phyloP scores from a whole-genome alignment of 2,888 invertebrate species.

The Diarsia rubi region DNA sequence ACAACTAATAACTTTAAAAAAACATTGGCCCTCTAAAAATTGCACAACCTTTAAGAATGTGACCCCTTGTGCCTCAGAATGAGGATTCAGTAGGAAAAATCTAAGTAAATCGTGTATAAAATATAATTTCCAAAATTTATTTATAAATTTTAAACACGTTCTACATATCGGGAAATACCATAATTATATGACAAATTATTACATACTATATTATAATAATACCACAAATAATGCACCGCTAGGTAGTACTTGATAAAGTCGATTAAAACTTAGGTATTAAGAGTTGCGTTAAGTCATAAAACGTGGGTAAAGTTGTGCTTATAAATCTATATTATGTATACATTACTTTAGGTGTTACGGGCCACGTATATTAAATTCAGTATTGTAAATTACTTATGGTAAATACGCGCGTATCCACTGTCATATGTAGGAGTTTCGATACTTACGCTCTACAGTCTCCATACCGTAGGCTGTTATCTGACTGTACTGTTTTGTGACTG shows the following conservation, averaged over 20 bases:
- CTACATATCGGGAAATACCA: constrained; percentile 50
- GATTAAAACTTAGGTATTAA: constrained; percentile 30
- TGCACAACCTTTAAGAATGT: not conserved
- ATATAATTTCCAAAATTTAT: constrained; percentile 12
- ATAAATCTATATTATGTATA: not conserved
- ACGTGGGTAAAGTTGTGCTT: constrained; percentile 25
- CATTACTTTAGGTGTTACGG: not conserved
- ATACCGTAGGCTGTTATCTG: too few relatives aligned
- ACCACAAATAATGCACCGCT: not conserved
- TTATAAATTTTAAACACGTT: constrained; percentile 3
- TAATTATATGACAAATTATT: too few relatives aligned
- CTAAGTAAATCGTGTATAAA: too few relatives aligned
- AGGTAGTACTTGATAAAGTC: constrained; percentile 9
- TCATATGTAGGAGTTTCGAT: not conserved
- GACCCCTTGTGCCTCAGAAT: not conserved
- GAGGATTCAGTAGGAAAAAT: not conserved
- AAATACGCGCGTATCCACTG: constrained; percentile 22
- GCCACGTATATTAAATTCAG: constrained; percentile 19
- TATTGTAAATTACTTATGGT: constrained; percentile 41
- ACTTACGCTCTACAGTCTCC: not conserved
- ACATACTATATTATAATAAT: not conserved
- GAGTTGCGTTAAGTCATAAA: constrained; percentile 9
- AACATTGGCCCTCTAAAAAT: too few relatives aligned
- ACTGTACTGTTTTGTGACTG: too few relatives aligned
- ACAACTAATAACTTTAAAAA: too few relatives aligned